Conservation (phyloP, 2,113 vertebrate genomes). For the Serilophus lunatus region DNA sequence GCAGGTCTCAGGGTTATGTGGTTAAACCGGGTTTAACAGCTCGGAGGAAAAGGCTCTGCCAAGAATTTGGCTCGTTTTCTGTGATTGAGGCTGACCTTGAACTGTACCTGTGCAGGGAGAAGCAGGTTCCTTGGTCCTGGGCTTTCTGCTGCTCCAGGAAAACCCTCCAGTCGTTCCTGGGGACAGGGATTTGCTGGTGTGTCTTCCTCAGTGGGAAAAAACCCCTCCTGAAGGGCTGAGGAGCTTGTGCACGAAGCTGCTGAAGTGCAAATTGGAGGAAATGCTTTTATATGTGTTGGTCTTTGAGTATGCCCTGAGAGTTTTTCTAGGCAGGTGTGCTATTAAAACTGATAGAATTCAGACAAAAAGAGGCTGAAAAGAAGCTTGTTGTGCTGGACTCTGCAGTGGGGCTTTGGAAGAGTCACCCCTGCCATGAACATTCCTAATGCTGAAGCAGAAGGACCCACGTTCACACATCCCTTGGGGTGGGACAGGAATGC, state of each 20-base stretch:
- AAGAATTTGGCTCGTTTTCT: background rate
- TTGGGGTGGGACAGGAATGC: fast-evolving
- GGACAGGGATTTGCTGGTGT: fast-evolving
- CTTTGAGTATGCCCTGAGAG: background rate
- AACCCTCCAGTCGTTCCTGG: background rate
- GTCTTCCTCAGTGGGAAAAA: background rate
- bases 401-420: background rate
- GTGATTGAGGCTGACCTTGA: background rate
- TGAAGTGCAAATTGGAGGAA: background rate
- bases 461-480: fast-evolving
- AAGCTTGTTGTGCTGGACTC: background rate
- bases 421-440: background rate
- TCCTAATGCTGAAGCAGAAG: background rate
- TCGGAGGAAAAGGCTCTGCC: background rate
- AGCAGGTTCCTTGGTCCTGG: fast-evolving
- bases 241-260: background rate
- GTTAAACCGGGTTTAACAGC: background rate
- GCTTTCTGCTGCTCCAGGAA: background rate
- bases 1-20: background rate
- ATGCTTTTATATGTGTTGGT: background rate
- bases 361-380: background rate
- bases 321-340: background rate
- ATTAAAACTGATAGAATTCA: background rate
- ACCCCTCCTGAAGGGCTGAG: background rate
- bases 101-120: background rate